Conservation (phyloP, 2,113 vertebrate species). For the Oriolus oriolus region DNA sequence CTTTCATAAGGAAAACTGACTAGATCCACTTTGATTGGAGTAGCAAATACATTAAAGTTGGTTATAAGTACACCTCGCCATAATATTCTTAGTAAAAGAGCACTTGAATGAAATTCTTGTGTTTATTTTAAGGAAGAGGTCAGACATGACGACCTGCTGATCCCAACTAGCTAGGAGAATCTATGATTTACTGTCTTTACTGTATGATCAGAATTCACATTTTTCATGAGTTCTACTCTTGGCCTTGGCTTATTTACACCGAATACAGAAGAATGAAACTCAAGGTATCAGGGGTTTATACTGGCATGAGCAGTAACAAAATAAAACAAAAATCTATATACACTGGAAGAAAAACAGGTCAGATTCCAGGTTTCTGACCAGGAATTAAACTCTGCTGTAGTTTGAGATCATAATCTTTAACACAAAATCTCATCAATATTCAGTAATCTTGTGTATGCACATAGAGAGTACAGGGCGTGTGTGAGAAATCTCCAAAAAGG, state of each 20-base stretch:
- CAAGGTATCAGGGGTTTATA: background rate
- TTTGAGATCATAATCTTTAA: background rate
- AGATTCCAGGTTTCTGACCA: background rate
- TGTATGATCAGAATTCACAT: background rate
- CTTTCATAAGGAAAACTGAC: background rate
- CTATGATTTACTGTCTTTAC: background rate
- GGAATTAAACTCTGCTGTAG: background rate
- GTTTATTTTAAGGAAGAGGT: background rate
- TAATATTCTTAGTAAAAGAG: background rate
- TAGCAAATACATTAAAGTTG: background rate
- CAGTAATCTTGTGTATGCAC: background rate
- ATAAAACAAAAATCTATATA: background rate
- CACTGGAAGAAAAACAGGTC: background rate
- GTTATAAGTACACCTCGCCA: background rate
- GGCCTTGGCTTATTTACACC: background rate
- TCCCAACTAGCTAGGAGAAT: background rate
- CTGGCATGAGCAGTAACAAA: background rate
- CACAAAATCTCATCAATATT: background rate
- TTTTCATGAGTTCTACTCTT: background rate
- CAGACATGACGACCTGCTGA: background rate
- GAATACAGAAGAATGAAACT: background rate
- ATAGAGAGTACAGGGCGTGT: accelerated
- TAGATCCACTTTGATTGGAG: background rate
- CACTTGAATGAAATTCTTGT: background rate
- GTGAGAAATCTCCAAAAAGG: background rate